Evolutionary conservation across 1,140 invertebrate species (phyloP).

Genomic region (Heliothis virescens): DNA sequence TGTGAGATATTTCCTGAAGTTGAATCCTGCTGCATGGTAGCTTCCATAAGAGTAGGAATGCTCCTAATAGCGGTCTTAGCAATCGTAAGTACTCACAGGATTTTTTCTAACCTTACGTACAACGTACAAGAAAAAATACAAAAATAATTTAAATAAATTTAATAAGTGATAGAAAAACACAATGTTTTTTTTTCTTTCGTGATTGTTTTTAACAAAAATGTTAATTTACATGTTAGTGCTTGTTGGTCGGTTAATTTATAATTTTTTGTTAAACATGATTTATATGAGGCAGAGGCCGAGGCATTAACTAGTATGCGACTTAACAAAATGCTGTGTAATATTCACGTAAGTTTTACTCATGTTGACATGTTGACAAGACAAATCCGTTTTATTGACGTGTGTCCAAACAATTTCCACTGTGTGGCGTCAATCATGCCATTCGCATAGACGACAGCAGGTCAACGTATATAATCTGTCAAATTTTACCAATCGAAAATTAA

Average conservation of each 20-base stretch:
- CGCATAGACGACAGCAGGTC: no score
- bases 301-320: neutral
- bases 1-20: conserved; percentile 66
- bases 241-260: neutral
- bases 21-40: conserved; percentile 51
- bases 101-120: neutral
- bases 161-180: no score
- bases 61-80: conserved; percentile 59
- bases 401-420: no score
- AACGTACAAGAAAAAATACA: neutral
- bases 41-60: conserved; percentile 56
- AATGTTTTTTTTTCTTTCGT: no score
- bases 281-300: neutral
- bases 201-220: neutral
- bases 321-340: neutral
- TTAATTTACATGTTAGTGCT: neutral
- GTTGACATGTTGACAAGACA: neutral
- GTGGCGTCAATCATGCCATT: no score
- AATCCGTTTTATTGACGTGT: neutral
- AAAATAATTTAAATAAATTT: neutral
- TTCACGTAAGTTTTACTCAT: neutral
- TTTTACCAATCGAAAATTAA: no score
- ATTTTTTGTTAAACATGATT: conserved; percentile 1
- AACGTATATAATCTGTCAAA: no score
- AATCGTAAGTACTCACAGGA: conserved; percentile 56